Evolutionary conservation across 1,140 invertebrate genomes (phyloP).

Genomic region (Bombus difficillimus): DNA sequence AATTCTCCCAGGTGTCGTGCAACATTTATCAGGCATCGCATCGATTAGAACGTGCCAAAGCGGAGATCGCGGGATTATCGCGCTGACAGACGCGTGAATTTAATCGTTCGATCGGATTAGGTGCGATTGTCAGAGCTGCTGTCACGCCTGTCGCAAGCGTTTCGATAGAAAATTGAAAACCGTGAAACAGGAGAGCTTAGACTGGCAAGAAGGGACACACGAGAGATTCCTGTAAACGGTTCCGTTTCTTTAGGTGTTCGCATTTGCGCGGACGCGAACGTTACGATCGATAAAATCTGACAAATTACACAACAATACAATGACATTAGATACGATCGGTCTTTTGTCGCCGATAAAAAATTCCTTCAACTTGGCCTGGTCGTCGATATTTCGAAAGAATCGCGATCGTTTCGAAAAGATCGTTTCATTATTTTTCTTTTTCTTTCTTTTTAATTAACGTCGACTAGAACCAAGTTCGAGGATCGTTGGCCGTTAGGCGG

Average conservation of each 20-base stretch:
- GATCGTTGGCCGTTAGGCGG: background rate
- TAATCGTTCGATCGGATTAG: constrained; percentile 49
- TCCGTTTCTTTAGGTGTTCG: constrained; percentile 14
- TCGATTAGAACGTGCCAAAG: background rate
- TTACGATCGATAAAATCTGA: constrained; percentile 54
- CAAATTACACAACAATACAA: constrained; percentile 52
- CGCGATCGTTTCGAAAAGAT: background rate
- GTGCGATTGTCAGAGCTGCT: constrained; percentile 69
- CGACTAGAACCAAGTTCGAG: constrained; percentile 5
- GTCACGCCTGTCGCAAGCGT: constrained; percentile 59
- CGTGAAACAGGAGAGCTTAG: constrained; percentile 37
- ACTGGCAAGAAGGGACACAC: background rate
- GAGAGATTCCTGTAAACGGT: constrained; percentile 15
- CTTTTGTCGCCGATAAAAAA: constrained; percentile 12
- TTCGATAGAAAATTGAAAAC: constrained; percentile 59
- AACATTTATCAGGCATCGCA: background rate
- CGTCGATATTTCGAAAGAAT: background rate
- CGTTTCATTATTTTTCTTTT: background rate
- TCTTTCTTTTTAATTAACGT: background rate
- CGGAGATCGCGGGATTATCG: constrained; percentile 18
- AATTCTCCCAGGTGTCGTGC: background rate
- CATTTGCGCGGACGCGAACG: constrained; percentile 2
- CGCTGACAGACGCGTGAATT: constrained; percentile 51
- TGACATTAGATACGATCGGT: constrained; percentile 52
- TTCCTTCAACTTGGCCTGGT: constrained; percentile 15